phyloP scores from a whole-genome alignment of 2,797 vertebrate genomes.

The Xenopus petersii region DNA sequence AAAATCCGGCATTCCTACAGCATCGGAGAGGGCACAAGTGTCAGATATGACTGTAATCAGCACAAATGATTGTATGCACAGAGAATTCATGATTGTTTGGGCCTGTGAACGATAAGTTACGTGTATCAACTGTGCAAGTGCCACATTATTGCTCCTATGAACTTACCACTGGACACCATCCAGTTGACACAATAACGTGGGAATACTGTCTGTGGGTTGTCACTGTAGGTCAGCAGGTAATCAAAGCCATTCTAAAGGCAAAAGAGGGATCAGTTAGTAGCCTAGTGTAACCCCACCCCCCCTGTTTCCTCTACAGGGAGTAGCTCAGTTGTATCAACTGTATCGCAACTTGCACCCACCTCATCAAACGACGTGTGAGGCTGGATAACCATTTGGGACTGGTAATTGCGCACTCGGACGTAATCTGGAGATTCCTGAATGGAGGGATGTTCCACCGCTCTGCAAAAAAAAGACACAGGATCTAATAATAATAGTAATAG shows the following conservation, averaged over 20 bases:
- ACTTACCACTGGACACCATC: slow-evolving; percentile 97
- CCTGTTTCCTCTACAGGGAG: background rate
- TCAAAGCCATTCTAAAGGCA: slow-evolving; percentile 87
- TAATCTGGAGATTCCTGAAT: slow-evolving; percentile 83
- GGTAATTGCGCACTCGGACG: slow-evolving; percentile 85
- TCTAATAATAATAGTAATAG: too few species aligned
- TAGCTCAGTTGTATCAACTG: background rate
- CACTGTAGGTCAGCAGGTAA: slow-evolving; percentile 91
- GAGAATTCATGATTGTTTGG: too few species aligned
- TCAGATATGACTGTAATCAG: too few species aligned
- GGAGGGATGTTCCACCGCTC: slow-evolving; percentile 83
- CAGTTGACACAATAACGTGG: slow-evolving; percentile 93
- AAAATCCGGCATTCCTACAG: slow-evolving; percentile 87
- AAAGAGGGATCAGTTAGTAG: slow-evolving; percentile 2
- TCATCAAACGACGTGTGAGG: slow-evolving; percentile 92
- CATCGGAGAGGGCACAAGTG: background rate
- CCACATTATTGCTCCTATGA: too few species aligned
- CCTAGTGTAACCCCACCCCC: too few species aligned
- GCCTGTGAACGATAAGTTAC: too few species aligned
- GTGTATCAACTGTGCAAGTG: too few species aligned
- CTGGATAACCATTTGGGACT: slow-evolving; percentile 92
- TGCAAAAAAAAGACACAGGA: slow-evolving; percentile 47
- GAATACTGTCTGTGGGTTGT: slow-evolving; percentile 91
- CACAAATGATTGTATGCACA: too few species aligned
- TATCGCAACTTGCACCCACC: slow-evolving; percentile 60